Base-by-base conservation (phyloP, 2,113 vertebrate species). In the Andinoacara biseriatus region DNA sequence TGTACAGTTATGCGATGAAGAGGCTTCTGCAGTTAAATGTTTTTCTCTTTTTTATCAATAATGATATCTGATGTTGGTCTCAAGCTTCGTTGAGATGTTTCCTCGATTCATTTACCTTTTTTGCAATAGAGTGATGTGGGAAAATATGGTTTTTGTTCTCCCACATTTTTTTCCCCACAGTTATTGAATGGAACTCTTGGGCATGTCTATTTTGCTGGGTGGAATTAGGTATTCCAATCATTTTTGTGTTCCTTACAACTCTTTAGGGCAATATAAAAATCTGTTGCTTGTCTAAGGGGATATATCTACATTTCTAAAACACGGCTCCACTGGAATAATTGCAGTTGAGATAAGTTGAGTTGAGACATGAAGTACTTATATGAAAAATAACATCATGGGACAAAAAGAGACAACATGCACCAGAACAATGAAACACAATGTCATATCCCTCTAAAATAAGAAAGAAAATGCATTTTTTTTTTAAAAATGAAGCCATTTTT, bases 131-230 rank as follows among this genome's bases (percentile, higher is more conserved):
- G 24, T 18, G 17, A 81, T 59, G 20, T 54, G 29, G 62, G 63
- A 29, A 87, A 82, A 82, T 83, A 77, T 79, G 0, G 10, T 67
- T 85, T 84, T 59, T 67, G 57, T 74, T 75, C 74, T 90, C 43
- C 80, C 54, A 22, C 33, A 78, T 85, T 40, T 74, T 80, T 90
- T 81, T 83, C 78, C 84, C 58, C 15, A 77, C 77, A 77, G 59
- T 78, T 85, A 76, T 40, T 83, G 58, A 86, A 94, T 93, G 78
- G 58, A 85, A 89, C 90, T 88, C 87, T 80, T 76, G 84, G 88
- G 90, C 72, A 83, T 49, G 38, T 46, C 58, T 80, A 74, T 84
- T 63, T 82, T 59, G 61, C 40, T 63, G 54, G 74, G 38, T 60
- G 77, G 61, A 87, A 89, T 80, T 60, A 84, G 82, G 80, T 83